Conservation (phyloP, 2,797 vertebrate genomes). For the Otus scops region DNA sequence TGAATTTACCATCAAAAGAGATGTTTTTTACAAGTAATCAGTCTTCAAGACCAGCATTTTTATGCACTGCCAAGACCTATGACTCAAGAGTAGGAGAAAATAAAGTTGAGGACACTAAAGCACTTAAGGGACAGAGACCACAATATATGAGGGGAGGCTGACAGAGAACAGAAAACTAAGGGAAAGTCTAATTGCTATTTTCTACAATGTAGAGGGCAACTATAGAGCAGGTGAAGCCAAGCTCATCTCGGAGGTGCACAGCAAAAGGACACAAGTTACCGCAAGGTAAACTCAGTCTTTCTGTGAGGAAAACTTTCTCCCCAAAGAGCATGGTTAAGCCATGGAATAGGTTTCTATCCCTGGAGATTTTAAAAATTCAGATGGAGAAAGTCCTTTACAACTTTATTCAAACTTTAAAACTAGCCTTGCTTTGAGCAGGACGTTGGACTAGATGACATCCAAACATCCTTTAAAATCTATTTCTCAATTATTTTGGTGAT, state of each 20-base stretch:
- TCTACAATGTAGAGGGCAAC: neutral
- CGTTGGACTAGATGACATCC: neutral
- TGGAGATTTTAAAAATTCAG: neutral
- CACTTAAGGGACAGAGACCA: too few species aligned
- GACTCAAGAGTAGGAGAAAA: neutral
- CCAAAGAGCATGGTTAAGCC: neutral
- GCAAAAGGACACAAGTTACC: neutral
- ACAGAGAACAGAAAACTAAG: neutral
- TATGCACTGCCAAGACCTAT: neutral
- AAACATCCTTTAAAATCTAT: neutral
- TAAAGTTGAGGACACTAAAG: neutral
- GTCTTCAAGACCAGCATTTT: neutral
- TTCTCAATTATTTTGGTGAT: neutral
- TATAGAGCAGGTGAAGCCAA: neutral
- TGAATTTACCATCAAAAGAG: neutral
- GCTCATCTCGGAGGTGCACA: neutral
- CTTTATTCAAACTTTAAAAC: neutral
- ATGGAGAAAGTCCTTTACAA: neutral
- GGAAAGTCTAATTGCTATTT: neutral
- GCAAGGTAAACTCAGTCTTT: neutral
- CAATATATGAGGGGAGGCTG: neutral
- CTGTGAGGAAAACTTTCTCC: neutral
- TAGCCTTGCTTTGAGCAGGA: neutral
- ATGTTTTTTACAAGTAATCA: neutral
- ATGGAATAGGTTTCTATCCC: neutral